Evolutionary conservation across 2,113 vertebrate species (phyloP).

Genomic region (Hydropotes inermis): DNA sequence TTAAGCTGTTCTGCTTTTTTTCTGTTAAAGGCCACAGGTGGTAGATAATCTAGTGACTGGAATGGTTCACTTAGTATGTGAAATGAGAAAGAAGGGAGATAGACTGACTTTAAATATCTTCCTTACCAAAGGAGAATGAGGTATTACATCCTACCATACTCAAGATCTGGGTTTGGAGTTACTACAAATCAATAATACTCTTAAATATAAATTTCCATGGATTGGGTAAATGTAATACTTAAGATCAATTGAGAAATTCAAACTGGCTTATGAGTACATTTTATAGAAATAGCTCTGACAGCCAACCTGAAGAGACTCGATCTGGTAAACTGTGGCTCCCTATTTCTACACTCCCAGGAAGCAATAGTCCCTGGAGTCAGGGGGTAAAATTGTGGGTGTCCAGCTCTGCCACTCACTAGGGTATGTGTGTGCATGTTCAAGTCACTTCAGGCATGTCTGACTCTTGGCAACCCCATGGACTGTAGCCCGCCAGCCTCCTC

Average conservation of each 20-base stretch:
- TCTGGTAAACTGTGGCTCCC: not conserved
- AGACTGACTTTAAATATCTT: not conserved
- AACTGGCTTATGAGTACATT: not conserved
- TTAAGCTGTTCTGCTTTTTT: not conserved
- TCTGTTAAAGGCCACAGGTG: not conserved
- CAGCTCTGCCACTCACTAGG: not conserved
- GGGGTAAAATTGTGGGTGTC: not conserved
- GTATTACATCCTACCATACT: not conserved
- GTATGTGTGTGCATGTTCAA: not conserved
- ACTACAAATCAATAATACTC: not conserved
- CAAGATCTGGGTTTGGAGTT: not conserved
- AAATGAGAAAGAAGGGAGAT: not conserved
- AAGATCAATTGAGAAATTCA: not conserved
- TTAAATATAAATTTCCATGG: not conserved
- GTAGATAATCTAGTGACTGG: not conserved
- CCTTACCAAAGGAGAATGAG: not conserved
- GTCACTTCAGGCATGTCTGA: not conserved
- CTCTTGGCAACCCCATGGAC: not conserved
- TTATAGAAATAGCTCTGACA: not conserved
- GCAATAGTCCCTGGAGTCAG: not conserved
- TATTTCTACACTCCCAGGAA: not conserved
- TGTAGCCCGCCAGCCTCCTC: not conserved
- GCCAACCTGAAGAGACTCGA: not conserved
- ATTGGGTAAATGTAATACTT: not conserved
- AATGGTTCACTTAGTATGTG: not conserved